A percentile compares a stretch with the other conserved stretches of the same genome.
phyloP scores from a whole-genome alignment of 2,797 vertebrate genomes.

The Dromococcyx pavoninus region DNA sequence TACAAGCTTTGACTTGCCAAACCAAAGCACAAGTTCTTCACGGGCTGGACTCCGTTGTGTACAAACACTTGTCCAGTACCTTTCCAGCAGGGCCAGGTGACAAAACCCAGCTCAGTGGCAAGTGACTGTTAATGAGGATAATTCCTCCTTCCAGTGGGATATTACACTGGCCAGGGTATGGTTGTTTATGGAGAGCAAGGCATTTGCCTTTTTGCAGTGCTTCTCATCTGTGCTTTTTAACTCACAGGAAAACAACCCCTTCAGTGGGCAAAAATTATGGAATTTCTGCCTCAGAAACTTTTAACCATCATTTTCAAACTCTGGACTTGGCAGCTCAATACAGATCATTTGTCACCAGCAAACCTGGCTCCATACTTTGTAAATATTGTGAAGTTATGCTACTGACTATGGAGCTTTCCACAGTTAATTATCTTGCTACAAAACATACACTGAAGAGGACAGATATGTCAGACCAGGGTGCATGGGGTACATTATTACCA shows the following conservation, averaged over 20 bases:
- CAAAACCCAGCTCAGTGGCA: background rate
- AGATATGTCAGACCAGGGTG: background rate
- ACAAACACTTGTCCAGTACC: background rate
- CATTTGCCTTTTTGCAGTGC: accelerated
- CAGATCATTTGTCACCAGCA: background rate
- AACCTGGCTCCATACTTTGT: background rate
- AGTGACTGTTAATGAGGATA: background rate
- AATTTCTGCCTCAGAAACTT: background rate
- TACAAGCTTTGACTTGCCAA: background rate
- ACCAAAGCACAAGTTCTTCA: background rate
- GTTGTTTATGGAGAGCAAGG: accelerated
- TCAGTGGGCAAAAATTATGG: background rate
- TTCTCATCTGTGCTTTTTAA: background rate
- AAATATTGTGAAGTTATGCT: background rate
- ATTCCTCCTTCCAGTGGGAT: background rate
- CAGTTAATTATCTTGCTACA: background rate
- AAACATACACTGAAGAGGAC: background rate
- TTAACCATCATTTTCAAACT: background rate
- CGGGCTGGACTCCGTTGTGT: background rate
- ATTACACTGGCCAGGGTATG: accelerated
- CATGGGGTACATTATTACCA: background rate
- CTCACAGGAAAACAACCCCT: background rate
- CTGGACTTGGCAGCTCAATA: background rate
- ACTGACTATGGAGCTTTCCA: background rate
- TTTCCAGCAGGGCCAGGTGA: background rate